Conservation (phyloP, 1,140 invertebrate genomes). For the Bombus confusus region DNA sequence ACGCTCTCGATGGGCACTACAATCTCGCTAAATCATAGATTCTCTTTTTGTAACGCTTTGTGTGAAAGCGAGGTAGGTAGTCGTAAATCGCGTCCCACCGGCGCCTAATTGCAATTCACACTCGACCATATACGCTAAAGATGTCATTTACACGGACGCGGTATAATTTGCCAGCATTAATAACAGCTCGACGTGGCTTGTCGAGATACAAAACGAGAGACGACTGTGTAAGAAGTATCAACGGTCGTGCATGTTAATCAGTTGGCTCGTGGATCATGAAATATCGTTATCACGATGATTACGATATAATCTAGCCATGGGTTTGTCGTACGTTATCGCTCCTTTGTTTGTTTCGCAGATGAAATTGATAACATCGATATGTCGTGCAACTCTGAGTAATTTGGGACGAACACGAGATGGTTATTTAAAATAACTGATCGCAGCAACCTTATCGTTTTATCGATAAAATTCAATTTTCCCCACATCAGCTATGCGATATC, state of each 20-base stretch:
- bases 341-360: neutral
- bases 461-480: neutral
- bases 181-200: neutral
- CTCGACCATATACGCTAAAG: neutral
- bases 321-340: neutral
- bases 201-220: neutral
- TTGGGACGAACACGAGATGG: neutral
- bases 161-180: neutral
- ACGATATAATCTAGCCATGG: neutral
- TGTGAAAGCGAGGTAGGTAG: neutral
- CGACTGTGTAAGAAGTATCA: conserved; percentile 7
- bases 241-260: neutral
- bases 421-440: neutral
- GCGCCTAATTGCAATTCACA: neutral
- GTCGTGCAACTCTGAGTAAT: neutral
- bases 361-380: neutral
- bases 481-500: neutral
- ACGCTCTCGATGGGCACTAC: too few species aligned
- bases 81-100: too few species aligned
- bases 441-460: neutral
- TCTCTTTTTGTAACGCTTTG: neutral
- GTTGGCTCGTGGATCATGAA: neutral
- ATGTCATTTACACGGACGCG: conserved; percentile 1
- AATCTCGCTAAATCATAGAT: neutral
- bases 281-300: conserved; percentile 1